Percentiles rank a stretch among this genome's conserved stretches.
Conservation (phyloP, 2,888 invertebrate species). For the Chrysolina haemoptera region DNA sequence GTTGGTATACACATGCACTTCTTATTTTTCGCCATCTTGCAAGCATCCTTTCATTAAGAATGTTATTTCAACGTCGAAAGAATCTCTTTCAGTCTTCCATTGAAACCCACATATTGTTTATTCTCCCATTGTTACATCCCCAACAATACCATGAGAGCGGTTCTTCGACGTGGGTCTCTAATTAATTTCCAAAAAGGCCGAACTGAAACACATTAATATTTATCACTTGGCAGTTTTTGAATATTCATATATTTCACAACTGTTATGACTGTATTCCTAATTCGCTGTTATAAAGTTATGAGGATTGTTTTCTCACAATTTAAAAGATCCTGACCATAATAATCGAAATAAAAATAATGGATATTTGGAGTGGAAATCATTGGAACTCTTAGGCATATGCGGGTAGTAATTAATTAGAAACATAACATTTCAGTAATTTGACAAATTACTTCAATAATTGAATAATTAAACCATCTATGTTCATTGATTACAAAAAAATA, state of each 20-base stretch:
- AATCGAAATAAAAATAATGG: too few relatives aligned
- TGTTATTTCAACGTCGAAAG: slow-evolving; percentile 12
- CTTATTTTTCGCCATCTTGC: slow-evolving; percentile 22
- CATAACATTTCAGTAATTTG: too few relatives aligned
- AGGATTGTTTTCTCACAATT: too few relatives aligned
- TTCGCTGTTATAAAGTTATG: background rate
- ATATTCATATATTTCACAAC: slow-evolving; percentile 28
- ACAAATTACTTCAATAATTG: too few relatives aligned
- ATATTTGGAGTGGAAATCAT: too few relatives aligned
- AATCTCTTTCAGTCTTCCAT: background rate
- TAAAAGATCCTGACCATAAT: too few relatives aligned
- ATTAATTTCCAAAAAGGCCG: slow-evolving; percentile 39
- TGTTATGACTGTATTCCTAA: background rate
- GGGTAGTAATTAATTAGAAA: too few relatives aligned
- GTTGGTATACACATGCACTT: slow-evolving; percentile 1
- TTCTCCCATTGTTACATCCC: slow-evolving; percentile 25
- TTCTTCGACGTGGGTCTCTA: slow-evolving; percentile 43
- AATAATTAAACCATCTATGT: too few relatives aligned
- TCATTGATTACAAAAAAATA: too few relatives aligned
- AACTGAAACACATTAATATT: slow-evolving; percentile 32
- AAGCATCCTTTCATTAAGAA: slow-evolving; percentile 6
- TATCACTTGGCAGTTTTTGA: slow-evolving; percentile 24
- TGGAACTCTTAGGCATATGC: too few relatives aligned
- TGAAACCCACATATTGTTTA: slow-evolving; percentile 32
- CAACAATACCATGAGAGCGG: slow-evolving; percentile 32